Percentiles rank a stretch among this genome's conserved stretches.
These are phyloP conservation scores for Casuarius casuarius DNA, from an alignment of 2,113 vertebrate species.

Conservation along the genomic window DNA sequence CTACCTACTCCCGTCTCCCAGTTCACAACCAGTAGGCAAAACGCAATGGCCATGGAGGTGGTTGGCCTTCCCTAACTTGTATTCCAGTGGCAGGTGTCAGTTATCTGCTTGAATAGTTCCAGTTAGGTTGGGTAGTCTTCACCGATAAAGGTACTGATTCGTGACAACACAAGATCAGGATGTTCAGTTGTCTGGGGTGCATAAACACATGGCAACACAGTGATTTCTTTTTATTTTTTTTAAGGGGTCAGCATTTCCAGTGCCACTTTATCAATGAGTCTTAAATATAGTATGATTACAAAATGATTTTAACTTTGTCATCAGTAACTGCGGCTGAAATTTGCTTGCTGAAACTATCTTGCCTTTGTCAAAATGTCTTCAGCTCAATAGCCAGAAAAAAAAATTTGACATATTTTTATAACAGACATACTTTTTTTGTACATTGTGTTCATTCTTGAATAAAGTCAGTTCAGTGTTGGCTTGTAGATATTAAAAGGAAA, in stretches of 20 bases:
- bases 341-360: conserved; percentile 67
- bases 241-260: background rate
- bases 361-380: conserved; percentile 74
- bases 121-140: conserved; percentile 8
- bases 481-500: conserved; percentile 87
- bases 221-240: background rate
- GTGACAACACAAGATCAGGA: background rate
- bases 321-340: conserved; percentile 51
- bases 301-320: conserved; percentile 47
- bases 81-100: background rate
- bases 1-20: background rate
- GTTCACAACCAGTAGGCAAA: background rate
- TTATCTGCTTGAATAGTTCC: background rate
- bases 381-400: conserved; percentile 73
- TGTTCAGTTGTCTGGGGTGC: background rate
- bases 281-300: conserved; percentile 16
- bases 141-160: conserved; percentile 19
- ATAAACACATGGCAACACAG: background rate
- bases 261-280: conserved; percentile 28
- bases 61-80: background rate
- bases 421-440: conserved; percentile 85
- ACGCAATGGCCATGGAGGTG: background rate
- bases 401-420: conserved; percentile 84
- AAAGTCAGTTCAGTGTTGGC: conserved; percentile 84
- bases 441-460: conserved; percentile 84